Percentiles rank a stretch among this genome's conserved stretches.
phyloP scores from a whole-genome alignment of 2,797 vertebrate species.

The Sternarchorhynchus goeldii region DNA sequence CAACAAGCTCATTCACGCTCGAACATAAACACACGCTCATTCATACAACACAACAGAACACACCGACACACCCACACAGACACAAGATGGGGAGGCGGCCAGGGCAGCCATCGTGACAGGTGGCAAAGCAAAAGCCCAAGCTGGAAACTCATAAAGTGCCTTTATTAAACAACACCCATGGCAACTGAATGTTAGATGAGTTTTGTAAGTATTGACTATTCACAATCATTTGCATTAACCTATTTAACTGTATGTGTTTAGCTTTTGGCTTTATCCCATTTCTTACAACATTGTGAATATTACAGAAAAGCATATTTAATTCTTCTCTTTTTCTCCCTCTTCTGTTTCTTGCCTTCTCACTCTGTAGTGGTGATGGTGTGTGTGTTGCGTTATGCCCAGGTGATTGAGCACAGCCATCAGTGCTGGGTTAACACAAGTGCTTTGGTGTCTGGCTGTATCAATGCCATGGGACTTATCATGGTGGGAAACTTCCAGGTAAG shows the following conservation, averaged over 20 bases:
- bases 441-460: slow-evolving; percentile 86
- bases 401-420: slow-evolving; percentile 87
- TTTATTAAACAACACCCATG: too few species aligned
- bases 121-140: too few species aligned
- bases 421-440: slow-evolving; percentile 89
- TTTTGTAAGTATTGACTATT: neutral
- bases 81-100: too few species aligned
- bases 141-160: too few species aligned
- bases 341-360: slow-evolving; percentile 1
- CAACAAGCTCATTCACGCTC: too few species aligned
- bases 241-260: neutral
- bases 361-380: slow-evolving; percentile 88
- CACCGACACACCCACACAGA: too few species aligned
- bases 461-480: slow-evolving; percentile 86
- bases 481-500: slow-evolving; percentile 93
- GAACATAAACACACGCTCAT: too few species aligned
- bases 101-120: too few species aligned
- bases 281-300: too few species aligned
- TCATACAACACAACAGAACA: too few species aligned
- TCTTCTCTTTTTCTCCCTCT: neutral
- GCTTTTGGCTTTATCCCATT: neutral
- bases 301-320: neutral
- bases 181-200: neutral
- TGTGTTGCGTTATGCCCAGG: slow-evolving; percentile 88
- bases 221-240: neutral